Evolutionary conservation across 2,113 vertebrate species (phyloP).

Genomic region (Eupsittula cactorum): DNA sequence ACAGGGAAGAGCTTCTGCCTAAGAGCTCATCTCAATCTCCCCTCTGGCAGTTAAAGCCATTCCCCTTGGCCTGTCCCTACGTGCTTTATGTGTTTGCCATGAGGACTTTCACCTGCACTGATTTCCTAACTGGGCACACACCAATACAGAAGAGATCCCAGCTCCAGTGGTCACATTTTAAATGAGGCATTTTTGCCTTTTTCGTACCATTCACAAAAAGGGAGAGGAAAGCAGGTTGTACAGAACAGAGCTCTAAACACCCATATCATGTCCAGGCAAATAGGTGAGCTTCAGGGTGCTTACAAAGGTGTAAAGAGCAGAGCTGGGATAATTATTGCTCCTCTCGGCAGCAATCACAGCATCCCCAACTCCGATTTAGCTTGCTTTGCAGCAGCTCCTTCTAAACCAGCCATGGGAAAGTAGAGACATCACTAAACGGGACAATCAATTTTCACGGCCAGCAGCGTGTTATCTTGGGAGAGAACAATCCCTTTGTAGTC

Average conservation of each 20-base stretch:
- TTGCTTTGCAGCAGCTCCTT: neutral
- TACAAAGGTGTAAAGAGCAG: neutral
- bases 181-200: neutral
- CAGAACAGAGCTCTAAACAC: too few species aligned
- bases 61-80: neutral
- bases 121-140: accelerated
- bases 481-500: conserved; percentile 9
- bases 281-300: neutral
- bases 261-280: accelerated
- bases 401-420: neutral
- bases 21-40: neutral
- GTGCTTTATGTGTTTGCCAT: neutral
- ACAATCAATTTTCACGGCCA: neutral
- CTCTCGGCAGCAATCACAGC: neutral
- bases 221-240: neutral
- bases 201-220: neutral
- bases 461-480: neutral
- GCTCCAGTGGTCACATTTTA: neutral
- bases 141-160: neutral
- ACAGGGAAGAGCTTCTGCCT: neutral
- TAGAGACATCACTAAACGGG: neutral
- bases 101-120: neutral
- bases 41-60: neutral
- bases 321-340: neutral
- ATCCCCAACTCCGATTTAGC: neutral